These are phyloP conservation scores for Drosophila arawakana DNA, from an alignment of 1,140 invertebrate species.

Conservation along the genomic window DNA sequence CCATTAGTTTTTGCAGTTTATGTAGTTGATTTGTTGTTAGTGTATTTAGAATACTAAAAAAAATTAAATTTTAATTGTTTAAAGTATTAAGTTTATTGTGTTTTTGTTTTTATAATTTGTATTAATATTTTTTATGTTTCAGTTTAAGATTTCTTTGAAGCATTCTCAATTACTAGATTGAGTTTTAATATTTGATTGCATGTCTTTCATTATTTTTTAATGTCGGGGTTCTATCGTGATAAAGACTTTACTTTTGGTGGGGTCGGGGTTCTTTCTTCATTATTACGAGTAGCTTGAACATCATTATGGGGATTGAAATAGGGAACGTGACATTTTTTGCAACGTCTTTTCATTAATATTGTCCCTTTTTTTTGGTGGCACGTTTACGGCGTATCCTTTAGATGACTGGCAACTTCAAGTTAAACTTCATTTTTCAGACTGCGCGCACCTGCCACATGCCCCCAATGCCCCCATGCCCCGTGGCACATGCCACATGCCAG, in stretches of 20 bases:
- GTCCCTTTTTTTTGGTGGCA: conserved; percentile 36
- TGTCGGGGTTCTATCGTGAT: not conserved
- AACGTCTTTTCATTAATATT: conserved; percentile 55
- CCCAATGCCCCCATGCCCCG: not conserved
- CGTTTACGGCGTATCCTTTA: conserved; percentile 34
- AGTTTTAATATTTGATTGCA: conserved; percentile 1
- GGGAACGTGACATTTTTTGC: conserved; percentile 56
- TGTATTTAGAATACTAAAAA: no score
- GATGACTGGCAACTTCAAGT: conserved; percentile 72
- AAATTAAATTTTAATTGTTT: no score
- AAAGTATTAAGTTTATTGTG: no score
- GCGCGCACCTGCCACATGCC: conserved; percentile 69
- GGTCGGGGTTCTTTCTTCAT: conserved; percentile 6
- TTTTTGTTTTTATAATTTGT: no score
- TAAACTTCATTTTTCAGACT: conserved; percentile 77
- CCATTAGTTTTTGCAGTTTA: no score
- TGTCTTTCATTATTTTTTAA: not conserved
- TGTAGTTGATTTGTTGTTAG: no score
- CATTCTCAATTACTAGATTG: not conserved
- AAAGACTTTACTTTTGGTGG: not conserved
- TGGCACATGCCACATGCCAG: conserved; percentile 19
- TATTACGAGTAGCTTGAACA: conserved; percentile 27
- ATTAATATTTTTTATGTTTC: no score
- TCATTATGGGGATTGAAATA: conserved; percentile 41
- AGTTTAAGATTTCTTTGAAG: no score